Percentiles rank a stretch among this genome's conserved stretches.
Conservation (phyloP, 1,140 invertebrate species). For the Lethrus apterus region DNA sequence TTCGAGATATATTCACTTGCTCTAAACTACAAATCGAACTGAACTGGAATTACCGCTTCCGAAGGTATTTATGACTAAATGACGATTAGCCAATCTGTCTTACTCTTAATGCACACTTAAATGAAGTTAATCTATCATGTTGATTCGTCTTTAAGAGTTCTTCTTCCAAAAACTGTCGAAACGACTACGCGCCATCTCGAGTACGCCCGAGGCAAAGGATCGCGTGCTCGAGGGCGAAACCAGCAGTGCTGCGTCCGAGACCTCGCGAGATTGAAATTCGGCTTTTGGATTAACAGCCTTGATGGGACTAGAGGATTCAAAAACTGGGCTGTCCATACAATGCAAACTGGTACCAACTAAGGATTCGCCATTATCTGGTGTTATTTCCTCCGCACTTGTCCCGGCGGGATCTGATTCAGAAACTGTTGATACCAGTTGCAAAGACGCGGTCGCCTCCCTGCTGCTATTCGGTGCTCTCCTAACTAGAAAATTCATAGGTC, state of each 20-base stretch:
- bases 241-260: conserved; percentile 5
- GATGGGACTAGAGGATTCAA: conserved; percentile 14
- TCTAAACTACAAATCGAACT: no score
- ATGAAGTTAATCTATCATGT: conserved; percentile 11
- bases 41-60: no score
- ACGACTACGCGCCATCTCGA: conserved; percentile 73
- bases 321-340: conserved; percentile 10
- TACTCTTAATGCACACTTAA: conserved; percentile 13
- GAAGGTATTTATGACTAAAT: conserved; percentile 2
- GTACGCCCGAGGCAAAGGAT: conserved; percentile 58
- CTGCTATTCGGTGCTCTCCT: conserved; percentile 13
- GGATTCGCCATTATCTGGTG: conserved; percentile 1
- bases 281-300: conserved; percentile 6
- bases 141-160: conserved; percentile 37
- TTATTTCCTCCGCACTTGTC: conserved; percentile 8
- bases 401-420: conserved; percentile 1
- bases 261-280: not conserved
- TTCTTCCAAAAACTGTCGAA: conserved; percentile 83
- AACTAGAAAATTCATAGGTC: conserved; percentile 15
- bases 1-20: no score
- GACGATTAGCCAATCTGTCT: conserved; percentile 13
- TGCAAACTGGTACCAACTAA: conserved; percentile 7
- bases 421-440: conserved; percentile 7
- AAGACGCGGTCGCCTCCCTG: not conserved
- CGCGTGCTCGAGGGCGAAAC: not conserved